Evolutionary conservation across 2,888 invertebrate genomes (phyloP), one percentile per base, ranked within the genome.

Genomic region (Schizotus pectinicornis): DNA sequence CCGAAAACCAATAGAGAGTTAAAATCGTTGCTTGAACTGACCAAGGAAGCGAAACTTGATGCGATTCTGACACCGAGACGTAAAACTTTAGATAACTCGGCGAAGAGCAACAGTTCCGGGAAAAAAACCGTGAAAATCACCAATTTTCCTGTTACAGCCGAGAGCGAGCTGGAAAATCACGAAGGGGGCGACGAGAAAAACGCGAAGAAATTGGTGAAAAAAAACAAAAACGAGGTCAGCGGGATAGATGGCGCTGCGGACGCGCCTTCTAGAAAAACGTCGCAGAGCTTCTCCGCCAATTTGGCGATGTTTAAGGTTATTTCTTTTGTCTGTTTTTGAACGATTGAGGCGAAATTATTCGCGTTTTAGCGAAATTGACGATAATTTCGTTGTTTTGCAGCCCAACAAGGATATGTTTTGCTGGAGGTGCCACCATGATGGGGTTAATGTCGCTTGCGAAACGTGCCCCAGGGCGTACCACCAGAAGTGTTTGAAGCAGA

Each of bases 401-500:
- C 71, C 71, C 37, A 81, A 84, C 14, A 83, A 84, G 74, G 94
- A 95, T 78, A 82, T 85, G 9, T 96, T 89, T 77, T 98, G 97
- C 78, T 98, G 96, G 95, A 83, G 91, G 61, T 97, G 97, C 72
- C 94, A 95, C 74, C 88, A 88, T 73, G 88, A 88, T 41, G 83
- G 83, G 1, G 81, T 82, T 0, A 85, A 85, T 9, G 79, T 86
- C 69, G 81, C 83, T 6, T 96, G 96, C 77, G 89, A 90, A 31
- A 88, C 90, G 12, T 97, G 97, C 77, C 91, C 92, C 1, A 83
- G 96, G 22, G 88, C 91, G 0, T 96, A 86, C 81, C 97, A 97
- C 80, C 82, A 83, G 8, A 89, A 87, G 74, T 97, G 97, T 79
- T 83, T 90, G 7, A 83, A 81, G 56, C 78, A 80, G 32, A 80